Conservation (phyloP, 2,113 vertebrate species). For the Trichomycterus rosablanca region DNA sequence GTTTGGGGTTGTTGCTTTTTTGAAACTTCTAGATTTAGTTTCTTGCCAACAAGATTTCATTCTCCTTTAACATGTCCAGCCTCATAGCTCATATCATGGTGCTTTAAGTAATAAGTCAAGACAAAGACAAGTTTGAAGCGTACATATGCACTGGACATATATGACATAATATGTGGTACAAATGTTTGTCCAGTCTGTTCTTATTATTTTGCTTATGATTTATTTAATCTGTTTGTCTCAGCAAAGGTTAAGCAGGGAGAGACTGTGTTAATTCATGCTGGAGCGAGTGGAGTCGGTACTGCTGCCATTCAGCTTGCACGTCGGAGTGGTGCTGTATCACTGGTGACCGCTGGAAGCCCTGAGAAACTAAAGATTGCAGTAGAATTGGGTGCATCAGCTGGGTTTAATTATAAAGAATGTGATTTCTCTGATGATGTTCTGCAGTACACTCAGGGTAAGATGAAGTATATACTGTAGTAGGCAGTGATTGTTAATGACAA, state of each 20-base stretch:
- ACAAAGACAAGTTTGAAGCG: no score
- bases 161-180: no score
- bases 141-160: no score
- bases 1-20: no score
- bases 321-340: slow-evolving; percentile 70
- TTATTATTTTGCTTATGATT: no score
- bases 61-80: no score
- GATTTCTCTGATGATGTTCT: slow-evolving; percentile 70
- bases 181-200: neutral
- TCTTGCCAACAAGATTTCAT: no score
- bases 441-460: slow-evolving; percentile 72
- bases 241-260: slow-evolving; percentile 73
- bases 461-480: neutral
- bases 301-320: slow-evolving; percentile 76
- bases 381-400: slow-evolving; percentile 67
- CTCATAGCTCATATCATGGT: no score
- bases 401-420: slow-evolving; percentile 77
- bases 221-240: no score
- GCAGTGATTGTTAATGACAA: no score
- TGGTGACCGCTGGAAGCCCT: slow-evolving; percentile 73
- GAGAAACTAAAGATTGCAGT: slow-evolving; percentile 70
- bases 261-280: slow-evolving; percentile 73
- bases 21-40: no score
- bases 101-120: no score
- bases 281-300: slow-evolving; percentile 75